phyloP scores from a whole-genome alignment of 2,113 vertebrate species.

The Rhynchomys soricoides region DNA sequence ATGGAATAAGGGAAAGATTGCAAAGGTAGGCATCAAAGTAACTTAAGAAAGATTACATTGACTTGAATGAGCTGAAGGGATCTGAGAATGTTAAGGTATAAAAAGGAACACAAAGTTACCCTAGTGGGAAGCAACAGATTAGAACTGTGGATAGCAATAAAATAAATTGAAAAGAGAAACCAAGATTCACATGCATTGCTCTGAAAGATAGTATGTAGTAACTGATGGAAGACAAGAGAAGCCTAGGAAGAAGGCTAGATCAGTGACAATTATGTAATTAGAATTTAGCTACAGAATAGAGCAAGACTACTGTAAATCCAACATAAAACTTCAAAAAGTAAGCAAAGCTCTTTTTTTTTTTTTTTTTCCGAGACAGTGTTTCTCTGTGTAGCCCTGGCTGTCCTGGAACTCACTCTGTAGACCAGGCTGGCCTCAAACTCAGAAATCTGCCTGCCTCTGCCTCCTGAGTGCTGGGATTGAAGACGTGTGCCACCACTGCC shows the following conservation, averaged over 20 bases:
- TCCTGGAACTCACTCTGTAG: too few species aligned
- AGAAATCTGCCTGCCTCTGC: too few species aligned
- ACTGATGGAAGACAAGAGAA: background rate
- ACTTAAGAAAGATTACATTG: background rate
- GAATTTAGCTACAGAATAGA: background rate
- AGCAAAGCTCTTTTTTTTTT: background rate
- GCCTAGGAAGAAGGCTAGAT: background rate
- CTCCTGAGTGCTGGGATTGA: too few species aligned
- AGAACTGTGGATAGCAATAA: background rate
- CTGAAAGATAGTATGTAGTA: background rate
- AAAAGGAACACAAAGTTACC: background rate
- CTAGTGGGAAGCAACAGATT: background rate
- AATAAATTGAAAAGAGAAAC: background rate
- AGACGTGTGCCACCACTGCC: too few species aligned
- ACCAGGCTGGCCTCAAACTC: too few species aligned
- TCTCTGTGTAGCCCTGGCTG: too few species aligned
- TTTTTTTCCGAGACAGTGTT: too few species aligned
- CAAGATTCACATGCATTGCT: background rate
- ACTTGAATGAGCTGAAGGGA: background rate
- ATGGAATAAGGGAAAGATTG: background rate
- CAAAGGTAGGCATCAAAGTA: background rate
- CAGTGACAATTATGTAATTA: slow-evolving; percentile 9
- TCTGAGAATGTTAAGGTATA: background rate
- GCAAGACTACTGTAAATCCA: background rate
- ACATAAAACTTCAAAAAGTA: slow-evolving; percentile 39